A percentile compares a stretch with the other conserved stretches of the same genome.
phyloP scores from a whole-genome alignment of 2,113 vertebrate species.

The Steatornis caripensis region DNA sequence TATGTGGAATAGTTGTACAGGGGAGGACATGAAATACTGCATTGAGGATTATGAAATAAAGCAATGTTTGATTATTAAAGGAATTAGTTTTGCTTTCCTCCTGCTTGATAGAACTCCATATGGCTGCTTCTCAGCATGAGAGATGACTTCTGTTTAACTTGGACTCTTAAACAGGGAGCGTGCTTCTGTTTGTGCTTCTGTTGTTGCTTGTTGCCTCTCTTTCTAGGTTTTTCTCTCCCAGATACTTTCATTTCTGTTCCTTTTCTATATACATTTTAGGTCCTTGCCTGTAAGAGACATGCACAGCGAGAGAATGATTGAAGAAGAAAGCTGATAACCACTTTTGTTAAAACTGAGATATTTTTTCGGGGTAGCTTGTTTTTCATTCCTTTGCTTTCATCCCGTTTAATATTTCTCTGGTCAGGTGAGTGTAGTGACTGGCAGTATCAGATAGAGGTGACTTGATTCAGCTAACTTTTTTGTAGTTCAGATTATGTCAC shows the following conservation, averaged over 20 bases:
- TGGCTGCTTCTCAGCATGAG: not conserved
- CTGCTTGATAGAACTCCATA: not conserved
- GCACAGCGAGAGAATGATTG: not conserved
- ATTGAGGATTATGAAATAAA: not conserved
- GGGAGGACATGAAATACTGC: not conserved
- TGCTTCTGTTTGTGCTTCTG: not conserved
- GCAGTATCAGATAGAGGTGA: not conserved
- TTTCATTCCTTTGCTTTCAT: not conserved
- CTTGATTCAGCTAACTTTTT: not conserved
- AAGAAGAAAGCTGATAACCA: accelerated
- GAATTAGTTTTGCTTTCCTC: not conserved
- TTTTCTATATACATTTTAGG: not conserved
- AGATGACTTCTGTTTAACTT: not conserved
- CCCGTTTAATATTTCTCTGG: not conserved
- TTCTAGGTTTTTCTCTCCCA: not conserved
- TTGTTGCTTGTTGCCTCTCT: not conserved
- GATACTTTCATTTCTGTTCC: not conserved
- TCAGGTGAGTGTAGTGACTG: not conserved
- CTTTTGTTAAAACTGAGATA: not conserved
- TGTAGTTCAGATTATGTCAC: not conserved
- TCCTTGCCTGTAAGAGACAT: not conserved
- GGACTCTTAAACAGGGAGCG: not conserved
- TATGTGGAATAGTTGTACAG: not conserved
- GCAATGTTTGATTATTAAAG: not conserved
- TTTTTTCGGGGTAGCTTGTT: not conserved